These are phyloP conservation scores for Hyppa rectilinea DNA, from an alignment of 2,888 invertebrate species.

Conservation along the genomic window DNA sequence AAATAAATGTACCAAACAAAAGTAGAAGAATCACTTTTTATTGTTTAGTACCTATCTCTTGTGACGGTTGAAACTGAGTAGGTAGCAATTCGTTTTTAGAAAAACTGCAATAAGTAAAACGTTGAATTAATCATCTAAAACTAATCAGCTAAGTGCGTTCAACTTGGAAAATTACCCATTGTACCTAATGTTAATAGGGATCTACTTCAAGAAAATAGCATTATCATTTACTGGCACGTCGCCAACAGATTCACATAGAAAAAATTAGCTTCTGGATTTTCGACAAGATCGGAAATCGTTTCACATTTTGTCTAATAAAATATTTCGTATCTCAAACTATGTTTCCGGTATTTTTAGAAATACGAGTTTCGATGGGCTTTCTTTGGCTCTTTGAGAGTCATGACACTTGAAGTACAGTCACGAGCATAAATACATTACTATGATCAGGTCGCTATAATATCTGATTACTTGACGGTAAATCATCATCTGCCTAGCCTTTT, in stretches of 20 bases:
- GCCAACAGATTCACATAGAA: constrained; percentile 22
- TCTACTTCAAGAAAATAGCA: constrained; percentile 17
- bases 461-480: too few relatives aligned
- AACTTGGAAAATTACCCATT: constrained; percentile 7
- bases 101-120: background rate
- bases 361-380: constrained; percentile 16
- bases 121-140: constrained; percentile 8
- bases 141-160: constrained; percentile 11
- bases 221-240: constrained; percentile 28
- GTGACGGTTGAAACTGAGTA: background rate
- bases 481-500: too few relatives aligned
- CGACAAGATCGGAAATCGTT: constrained; percentile 39
- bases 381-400: constrained; percentile 26
- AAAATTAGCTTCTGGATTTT: constrained; percentile 22
- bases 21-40: background rate
- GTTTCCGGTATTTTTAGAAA: constrained; percentile 18
- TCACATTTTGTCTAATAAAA: constrained; percentile 30
- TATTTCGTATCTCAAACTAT: constrained; percentile 17
- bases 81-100: background rate
- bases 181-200: constrained; percentile 27
- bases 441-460: too few relatives aligned
- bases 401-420: background rate
- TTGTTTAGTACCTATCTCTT: background rate
- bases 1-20: background rate
- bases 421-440: too few relatives aligned